Base-by-base conservation (phyloP, 2,113 vertebrate genomes). In the Microcebus ravelobensis region DNA sequence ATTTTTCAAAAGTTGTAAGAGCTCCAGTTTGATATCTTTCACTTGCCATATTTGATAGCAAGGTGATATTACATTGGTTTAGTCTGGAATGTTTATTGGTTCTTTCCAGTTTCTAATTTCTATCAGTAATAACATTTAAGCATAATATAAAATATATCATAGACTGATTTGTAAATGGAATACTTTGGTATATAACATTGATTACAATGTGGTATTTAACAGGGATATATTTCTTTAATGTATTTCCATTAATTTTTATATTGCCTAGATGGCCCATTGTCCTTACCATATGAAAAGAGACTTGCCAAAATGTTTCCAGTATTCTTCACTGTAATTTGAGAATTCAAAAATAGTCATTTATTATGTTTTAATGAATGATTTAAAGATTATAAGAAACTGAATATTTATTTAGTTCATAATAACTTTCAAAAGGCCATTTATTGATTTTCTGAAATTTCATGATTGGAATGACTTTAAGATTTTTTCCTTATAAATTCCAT, bases 371-470 rank as follows among this genome's bases (percentile, higher is more conserved):
- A 67, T 59, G 13, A 65, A 71, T 71, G 25, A 45, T 65, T 92
- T 90, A 57, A 23, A 67, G 76, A 65, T 74, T 82, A 65, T 52
- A 17, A 57, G 13, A 39, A 8, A 45, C 8, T 36, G 2, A 67
- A n/a, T 84, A 52, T 31, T 81, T 59, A 29, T 23, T 67, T 52
- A 70, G 6, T 4, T 87, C 13, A 79, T 36, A 77, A 29, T 86
- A 86, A 92, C 18, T 87, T 95, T 79, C 20, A 61, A 42, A 96
- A 93, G 21, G 27, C 8, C 31, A 85, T n/a, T 84, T 59, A 82
- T 59, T 80, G 9, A 76, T 80, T 87, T 95, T 71, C 61, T 80
- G 57, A 42, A 61, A 36, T 85, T 81, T 93, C 36, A 34, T 8
- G 93, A 48, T 15, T 42, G 3, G 31, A 52, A 59, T 83, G 4